These are phyloP conservation scores for Archips xylosteana DNA, from an alignment of 2,888 invertebrate species.

Conservation along the genomic window DNA sequence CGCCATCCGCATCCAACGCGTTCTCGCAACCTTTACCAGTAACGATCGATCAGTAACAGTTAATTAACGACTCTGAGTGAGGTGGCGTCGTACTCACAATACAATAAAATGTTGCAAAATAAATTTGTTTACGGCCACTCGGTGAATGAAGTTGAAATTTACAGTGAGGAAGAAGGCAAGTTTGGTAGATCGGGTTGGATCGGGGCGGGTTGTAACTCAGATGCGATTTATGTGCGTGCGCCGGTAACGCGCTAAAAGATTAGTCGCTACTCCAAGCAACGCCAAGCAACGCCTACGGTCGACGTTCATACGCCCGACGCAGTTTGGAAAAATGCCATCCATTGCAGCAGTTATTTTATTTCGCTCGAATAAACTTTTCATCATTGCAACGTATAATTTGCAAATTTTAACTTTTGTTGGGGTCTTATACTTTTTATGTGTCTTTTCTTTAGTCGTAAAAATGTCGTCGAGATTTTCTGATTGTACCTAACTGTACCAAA, in stretches of 20 bases:
- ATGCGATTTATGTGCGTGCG: conserved; percentile 82
- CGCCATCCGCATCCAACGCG: too few species aligned
- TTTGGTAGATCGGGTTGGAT: conserved; percentile 64
- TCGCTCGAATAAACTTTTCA: background rate
- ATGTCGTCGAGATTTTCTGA: too few species aligned
- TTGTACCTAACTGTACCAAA: too few species aligned
- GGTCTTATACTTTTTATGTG: too few species aligned
- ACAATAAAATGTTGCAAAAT: conserved; percentile 51
- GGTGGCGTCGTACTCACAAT: background rate
- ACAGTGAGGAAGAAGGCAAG: conserved; percentile 65
- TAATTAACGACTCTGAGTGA: too few species aligned
- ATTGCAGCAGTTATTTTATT: conserved; percentile 7
- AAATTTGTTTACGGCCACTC: conserved; percentile 61
- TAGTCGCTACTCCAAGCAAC: conserved; percentile 65
- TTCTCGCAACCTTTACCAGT: too few species aligned
- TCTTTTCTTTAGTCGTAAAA: too few species aligned
- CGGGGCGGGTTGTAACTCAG: conserved; percentile 72
- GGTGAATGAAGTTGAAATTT: conserved; percentile 66
- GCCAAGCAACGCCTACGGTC: conserved; percentile 43
- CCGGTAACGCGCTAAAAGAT: conserved; percentile 81
- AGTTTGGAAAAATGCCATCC: conserved; percentile 35
- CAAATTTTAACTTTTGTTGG: background rate
- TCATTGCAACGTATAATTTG: background rate
- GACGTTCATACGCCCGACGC: conserved; percentile 17
- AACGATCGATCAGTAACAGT: too few species aligned